Base-by-base conservation (phyloP, 2,797 vertebrate species). In the Argya squamiceps region DNA sequence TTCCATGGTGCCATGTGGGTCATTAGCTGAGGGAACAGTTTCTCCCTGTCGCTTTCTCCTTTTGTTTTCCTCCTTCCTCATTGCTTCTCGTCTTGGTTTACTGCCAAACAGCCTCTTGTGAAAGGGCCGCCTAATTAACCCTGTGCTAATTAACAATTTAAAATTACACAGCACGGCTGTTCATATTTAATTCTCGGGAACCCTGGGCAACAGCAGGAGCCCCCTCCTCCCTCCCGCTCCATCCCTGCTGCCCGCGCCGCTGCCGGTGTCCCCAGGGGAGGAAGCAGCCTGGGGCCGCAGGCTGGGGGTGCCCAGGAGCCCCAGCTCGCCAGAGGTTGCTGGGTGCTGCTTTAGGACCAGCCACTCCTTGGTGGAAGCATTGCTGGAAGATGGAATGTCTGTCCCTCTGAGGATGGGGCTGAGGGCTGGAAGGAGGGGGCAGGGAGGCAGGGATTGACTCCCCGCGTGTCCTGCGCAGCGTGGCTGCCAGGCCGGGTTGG, bases 71-170 rank as follows among this genome's bases (percentile, higher is more conserved):
- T 93, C 93, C 94, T 98, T 97, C 97, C 96, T 98, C 97, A 97
- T 98, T 96, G 96, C 97, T 97, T 95, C 95, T 91, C 94, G 96
- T 96, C 97, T 98, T 98, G 98, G 97, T 98, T 97, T 98, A 95
- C 98, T 98, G 98, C 98, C 98, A 98, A 98, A 97, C 96, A 98
- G 96, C 96, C 97, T 98, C 98, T 98, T 98, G 97, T 98, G 98
- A 98, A 98, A 98, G 98, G 99, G 98, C 98, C 94, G 98, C 98
- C 98, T 99, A 99, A 99, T 99, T 99, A 99, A 99, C 99, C 99
- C 98, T 98, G 98, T 98, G 98, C 99, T 99, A 99, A 99, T 99
- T 99, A 99, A 99, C 99, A 99, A 99, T 99, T 99, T 99, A 98
- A 99, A 99, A 99, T 99, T 99, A 99, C 99, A 99, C 98, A 98